Evolutionary conservation across 2,113 vertebrate genomes (phyloP), one percentile per base, ranked within the genome.

Genomic region (Cyanoramphus novaezelandiae): DNA sequence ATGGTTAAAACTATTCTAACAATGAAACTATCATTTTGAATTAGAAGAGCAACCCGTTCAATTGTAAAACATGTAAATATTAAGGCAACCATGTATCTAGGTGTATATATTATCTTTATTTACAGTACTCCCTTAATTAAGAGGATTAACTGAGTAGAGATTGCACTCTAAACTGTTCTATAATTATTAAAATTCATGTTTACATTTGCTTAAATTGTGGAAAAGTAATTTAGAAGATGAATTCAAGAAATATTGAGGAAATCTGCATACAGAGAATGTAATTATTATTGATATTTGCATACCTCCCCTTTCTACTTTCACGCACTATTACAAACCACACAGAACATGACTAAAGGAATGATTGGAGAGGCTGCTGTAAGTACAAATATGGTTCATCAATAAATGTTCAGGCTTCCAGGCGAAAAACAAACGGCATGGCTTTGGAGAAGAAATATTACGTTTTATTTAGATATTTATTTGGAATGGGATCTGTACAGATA

Each of bases 251-350:
- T 96, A 96, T 74, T 97, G 88, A 84, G 84, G 82, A 96, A 98
- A 98, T 97, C 91, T 98, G 90, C 97, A 97, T 98, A 94, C 33
- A 94, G 69, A 80, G 46, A 93, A 92, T 78, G 90, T 97, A 97
- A 96, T 98, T 97, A 96, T 97, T 98, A 97, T 90, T 97, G 92
- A 95, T 97, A 97, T 97, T 98, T 97, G 86, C 95, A 97, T 96
- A 97, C 82, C 89, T 96, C 91, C 91, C 69, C 74, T 97, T 97
- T 97, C 90, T 57, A 93, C 49, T 29, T 94, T 86, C 90, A 97
- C 7, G 37, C 74, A 71, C 95, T 97, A 74, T 95, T 97, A 86
- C 96, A 93, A 97, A 97, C 78, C 83, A 95, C 80, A 90, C 16
- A 84, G 64, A 95, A 96, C 70, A 94, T 82, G 83, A 96, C 80